Evolutionary conservation across 2,888 invertebrate genomes (phyloP).

Genomic region (Zelleria hepariella): DNA sequence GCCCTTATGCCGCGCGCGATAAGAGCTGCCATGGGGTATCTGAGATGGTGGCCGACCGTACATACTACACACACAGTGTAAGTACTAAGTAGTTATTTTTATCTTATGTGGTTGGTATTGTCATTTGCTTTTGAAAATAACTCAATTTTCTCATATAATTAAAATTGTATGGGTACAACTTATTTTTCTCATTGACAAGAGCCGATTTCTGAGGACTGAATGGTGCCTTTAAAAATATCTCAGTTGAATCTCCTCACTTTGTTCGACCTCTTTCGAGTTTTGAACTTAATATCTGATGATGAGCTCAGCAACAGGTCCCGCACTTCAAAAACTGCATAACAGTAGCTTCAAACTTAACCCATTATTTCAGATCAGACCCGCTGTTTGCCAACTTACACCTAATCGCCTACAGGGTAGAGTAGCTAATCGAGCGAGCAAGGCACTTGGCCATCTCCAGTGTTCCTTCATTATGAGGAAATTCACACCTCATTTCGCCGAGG

Average conservation of each 20-base stretch:
- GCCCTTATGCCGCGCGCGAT: no score
- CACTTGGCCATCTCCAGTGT: neutral
- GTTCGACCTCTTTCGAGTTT: neutral
- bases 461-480: neutral
- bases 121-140: no score
- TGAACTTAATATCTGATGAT: neutral
- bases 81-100: no score
- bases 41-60: no score
- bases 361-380: conserved; percentile 41
- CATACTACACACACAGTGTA: no score
- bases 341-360: conserved; percentile 27
- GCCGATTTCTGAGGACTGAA: no score
- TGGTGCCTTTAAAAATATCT: neutral
- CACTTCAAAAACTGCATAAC: conserved; percentile 33
- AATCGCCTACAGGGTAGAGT: conserved; percentile 23
- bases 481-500: neutral
- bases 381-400: conserved; percentile 19
- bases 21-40: no score
- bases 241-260: neutral
- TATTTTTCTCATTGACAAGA: no score
- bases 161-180: no score
- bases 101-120: no score
- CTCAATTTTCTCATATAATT: no score
- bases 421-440: conserved; percentile 22
- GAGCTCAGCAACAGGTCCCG: conserved; percentile 38